Conservation (phyloP, 2,113 vertebrate species). For the Archocentrus centrarchus region DNA sequence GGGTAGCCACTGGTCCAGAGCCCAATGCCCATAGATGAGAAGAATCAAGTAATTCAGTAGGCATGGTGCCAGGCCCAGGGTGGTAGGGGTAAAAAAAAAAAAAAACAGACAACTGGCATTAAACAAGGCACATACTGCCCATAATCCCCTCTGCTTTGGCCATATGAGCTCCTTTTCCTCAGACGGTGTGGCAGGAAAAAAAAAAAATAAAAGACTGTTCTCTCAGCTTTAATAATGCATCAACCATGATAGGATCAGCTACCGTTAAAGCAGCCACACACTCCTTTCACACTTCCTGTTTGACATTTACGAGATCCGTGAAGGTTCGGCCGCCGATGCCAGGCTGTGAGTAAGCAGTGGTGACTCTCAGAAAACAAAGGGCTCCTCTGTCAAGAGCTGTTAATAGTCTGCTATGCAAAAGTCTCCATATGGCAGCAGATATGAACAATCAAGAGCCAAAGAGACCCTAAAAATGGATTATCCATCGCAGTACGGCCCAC, state of each 20-base stretch:
- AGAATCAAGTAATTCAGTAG: constrained; percentile 19
- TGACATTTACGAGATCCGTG: constrained; percentile 34
- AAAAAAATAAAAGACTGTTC: not conserved
- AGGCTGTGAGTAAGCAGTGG: constrained; percentile 26
- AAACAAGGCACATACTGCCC: constrained; percentile 21
- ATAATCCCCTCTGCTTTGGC: constrained; percentile 37
- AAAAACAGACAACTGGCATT: not conserved
- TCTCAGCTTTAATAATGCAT: constrained; percentile 65
- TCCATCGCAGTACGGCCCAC: constrained; percentile 46
- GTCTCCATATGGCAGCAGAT: not conserved
- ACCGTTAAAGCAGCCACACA: constrained; percentile 41
- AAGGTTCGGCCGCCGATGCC: not conserved
- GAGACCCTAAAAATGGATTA: constrained; percentile 59
- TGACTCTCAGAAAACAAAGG: constrained; percentile 55
- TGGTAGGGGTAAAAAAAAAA: not conserved
- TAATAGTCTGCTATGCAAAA: not conserved
- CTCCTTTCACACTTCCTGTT: constrained; percentile 24
- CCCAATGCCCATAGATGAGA: constrained; percentile 67
- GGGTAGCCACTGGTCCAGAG: constrained; percentile 45
- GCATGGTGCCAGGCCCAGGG: constrained; percentile 26
- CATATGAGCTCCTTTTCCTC: constrained; percentile 34
- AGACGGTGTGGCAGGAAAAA: not conserved
- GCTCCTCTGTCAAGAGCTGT: constrained; percentile 37
- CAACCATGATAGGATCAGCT: constrained; percentile 44
- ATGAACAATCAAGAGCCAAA: not conserved